Evolutionary conservation across 1,140 invertebrate genomes (phyloP).

Genomic region (fruit fly (Drosophila melanogaster)): DNA sequence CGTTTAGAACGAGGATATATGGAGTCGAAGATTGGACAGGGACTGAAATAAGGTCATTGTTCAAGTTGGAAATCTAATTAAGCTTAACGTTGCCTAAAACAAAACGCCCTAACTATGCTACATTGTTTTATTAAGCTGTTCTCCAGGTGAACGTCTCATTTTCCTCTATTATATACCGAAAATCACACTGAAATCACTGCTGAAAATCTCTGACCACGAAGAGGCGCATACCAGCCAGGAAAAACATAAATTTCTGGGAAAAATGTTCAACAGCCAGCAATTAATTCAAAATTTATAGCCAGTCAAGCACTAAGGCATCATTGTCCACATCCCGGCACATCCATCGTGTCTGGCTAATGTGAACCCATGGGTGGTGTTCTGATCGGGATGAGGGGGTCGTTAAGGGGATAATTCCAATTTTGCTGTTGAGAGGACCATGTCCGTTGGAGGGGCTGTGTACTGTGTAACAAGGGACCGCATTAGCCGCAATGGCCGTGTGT

Average conservation of each 20-base stretch:
- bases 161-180: neutral
- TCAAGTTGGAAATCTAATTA: neutral
- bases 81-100: neutral
- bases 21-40: neutral
- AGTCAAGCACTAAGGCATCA: conserved; percentile 51
- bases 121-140: neutral
- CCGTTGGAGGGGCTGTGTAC: neutral
- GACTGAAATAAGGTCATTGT: conserved; percentile 3
- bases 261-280: conserved; percentile 52
- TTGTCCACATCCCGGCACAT: conserved; percentile 39
- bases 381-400: neutral
- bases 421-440: conserved; percentile 7
- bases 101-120: neutral
- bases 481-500: conserved; percentile 67
- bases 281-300: conserved; percentile 79
- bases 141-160: neutral
- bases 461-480: conserved; percentile 50
- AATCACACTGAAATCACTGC: neutral
- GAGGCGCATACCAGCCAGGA: conserved; percentile 28
- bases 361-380: conserved; percentile 1
- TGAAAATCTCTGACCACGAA: conserved; percentile 20
- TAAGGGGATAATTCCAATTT: conserved; percentile 24
- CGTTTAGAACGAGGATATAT: neutral
- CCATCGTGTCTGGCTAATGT: conserved; percentile 49
- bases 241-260: conserved; percentile 43